Base-by-base conservation (phyloP, 1,140 invertebrate genomes). In the Bombus balteatus region DNA sequence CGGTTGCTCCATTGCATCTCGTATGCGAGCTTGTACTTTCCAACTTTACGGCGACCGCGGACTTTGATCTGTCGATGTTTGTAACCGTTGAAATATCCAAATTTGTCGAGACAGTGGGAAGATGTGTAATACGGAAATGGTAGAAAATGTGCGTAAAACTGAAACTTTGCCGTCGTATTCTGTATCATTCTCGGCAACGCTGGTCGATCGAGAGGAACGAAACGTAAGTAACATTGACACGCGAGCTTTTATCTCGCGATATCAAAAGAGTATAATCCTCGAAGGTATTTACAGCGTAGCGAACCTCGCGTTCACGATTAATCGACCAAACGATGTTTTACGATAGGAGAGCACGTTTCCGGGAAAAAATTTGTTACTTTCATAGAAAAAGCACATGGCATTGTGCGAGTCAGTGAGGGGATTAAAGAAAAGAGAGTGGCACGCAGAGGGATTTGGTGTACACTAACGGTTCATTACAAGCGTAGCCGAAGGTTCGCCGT, bases 401-500 rank as follows among this genome's bases (percentile, higher is more conserved):
- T 10, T 15, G 47, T 39, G 32, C 22, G 70, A 70, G 37, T 32
- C 39, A 57, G 32, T 39, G 53, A 43, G 18, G 28, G 57, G 47
- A 53, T 41, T 43, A 43, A 65, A 66, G 57, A 32, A 57, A 37
- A 79, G 70, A 81, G 43, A 75, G 41, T 32, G 34, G 39, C 37
- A 25, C 57, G 83, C 75, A 53, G 62, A 59, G 53, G 41, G 41
- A 59, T 83, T 73, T 81, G 76, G 47, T n/a, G 82, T 53, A 79
- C 72, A 76, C 84, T 81, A 80, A 89, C 85, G 80, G 87, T 89
- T 89, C 87, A 80, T 89, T 89, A 89, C 88, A 88, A 77, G 47
- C 39, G 74, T 43, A n/a, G 81, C 34, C 72, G 71, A 59, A 89
- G 68, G 39, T 81, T 80, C 86, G 75, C 79, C 71, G 85, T 66